These are phyloP conservation scores for Cacatua alba DNA, from an alignment of 2,113 vertebrate genomes.

Conservation along the genomic window DNA sequence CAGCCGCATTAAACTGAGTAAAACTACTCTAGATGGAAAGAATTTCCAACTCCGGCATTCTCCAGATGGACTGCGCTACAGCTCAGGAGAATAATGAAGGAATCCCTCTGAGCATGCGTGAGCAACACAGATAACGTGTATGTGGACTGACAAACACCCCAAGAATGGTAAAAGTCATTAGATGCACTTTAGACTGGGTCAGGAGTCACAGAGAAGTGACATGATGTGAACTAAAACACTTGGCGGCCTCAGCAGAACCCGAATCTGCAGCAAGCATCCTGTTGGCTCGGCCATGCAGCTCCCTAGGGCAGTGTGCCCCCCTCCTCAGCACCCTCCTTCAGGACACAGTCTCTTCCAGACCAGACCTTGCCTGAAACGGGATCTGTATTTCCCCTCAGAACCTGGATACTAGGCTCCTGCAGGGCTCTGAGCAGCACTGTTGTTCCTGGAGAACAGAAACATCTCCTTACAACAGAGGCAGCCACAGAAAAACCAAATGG, in stretches of 20 bases:
- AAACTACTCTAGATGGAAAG: neutral
- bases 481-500: conserved; percentile 55
- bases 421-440: neutral
- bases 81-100: neutral
- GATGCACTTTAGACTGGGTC: neutral
- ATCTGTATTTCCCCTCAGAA: neutral
- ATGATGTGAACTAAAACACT: rapidly evolving
- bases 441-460: conserved; percentile 51
- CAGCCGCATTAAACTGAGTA: neutral
- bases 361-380: neutral
- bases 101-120: neutral
- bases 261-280: rapidly evolving
- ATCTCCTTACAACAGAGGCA: conserved; percentile 16
- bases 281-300: neutral
- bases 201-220: neutral
- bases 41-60: neutral
- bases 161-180: neutral
- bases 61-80: neutral
- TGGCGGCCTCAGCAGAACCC: neutral
- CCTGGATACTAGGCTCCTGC: neutral
- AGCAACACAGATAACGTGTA: neutral
- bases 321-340: neutral
- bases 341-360: neutral
- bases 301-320: rapidly evolving
- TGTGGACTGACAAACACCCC: neutral